Evolutionary conservation across 2,113 vertebrate genomes (phyloP), one percentile per base, ranked within the genome.

Genomic region (Oreochromis tanganicae): DNA sequence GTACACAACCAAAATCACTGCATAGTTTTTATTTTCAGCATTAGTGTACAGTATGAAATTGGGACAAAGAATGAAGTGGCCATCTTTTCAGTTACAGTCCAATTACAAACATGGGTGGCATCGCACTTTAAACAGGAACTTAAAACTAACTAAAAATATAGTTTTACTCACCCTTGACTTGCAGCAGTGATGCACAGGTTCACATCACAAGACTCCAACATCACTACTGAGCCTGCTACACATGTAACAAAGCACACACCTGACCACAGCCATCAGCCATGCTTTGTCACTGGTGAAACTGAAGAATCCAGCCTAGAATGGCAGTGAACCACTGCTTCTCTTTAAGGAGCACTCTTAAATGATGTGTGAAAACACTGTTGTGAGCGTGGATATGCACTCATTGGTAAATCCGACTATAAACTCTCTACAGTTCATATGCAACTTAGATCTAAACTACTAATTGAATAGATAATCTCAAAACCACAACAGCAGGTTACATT

Each of bases 401-500:
- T 63, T 52, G 10, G 61, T 84, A 79, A 75, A 68, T 41, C 36
- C 1, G 2, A 75, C 52, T 27, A 80, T 34, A 88, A 63, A 84
- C 81, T 85, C 68, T 81, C 85, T 80, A 82, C 80, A 89, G 75
- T 55, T 85, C 61, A 46, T 38, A 63, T 50, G 41, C 41, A 78
- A 89, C 13, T 75, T 24, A 78, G 36, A 89, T 59, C 82, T 90
- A 90, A 89, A 81, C 84, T 91, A 91, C 83, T 57, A 32, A 68
- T 48, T 57, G 5, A 88, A 83, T 57, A 86, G 38, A 89, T 61
- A 81, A 81, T 84, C 59, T 83, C 46, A 73, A 75, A 88, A 91
- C 52, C 88, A 94, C 94, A 89, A 88, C 54, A 91, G 38, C 27
- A 85, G 78, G 81, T 32, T 89, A 88, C n/a, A 81, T 9, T 48